Base-by-base conservation (phyloP, 2,888 invertebrate species). In the Trissoscelio sp. region DNA sequence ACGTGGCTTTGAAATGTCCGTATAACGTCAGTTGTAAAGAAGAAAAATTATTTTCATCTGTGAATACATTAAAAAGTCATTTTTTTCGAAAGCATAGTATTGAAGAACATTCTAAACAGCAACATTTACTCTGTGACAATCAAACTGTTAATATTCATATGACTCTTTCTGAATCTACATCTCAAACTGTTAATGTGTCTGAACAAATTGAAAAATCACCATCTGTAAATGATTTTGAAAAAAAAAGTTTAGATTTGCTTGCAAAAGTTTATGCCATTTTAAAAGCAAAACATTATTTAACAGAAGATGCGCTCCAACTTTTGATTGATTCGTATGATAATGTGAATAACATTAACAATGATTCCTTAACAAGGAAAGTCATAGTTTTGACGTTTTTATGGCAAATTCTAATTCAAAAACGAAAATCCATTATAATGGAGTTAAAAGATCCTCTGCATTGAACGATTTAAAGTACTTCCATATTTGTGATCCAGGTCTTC, bases 401-500 rank as follows among this genome's bases (percentile, higher is more conserved):
- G 22, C 18, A 22, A n/a, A n/a, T n/a, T n/a, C n/a, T n/a, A n/a
- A n/a, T n/a, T n/a, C n/a, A n/a, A 51, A 60, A 34, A n/a, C 12
- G 22, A 48, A 42, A 37, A 0, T 20, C 20, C 57, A 58, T 39
- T 20, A 58, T 9, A 58, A 58, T 12, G 57, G 57, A 3, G 57
- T 58, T 0, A 58, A 58, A 39, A 7, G 20, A 22, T 39, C 20
- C 0, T 58, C 57, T 37, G 1, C n/a, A 34, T 39, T 58, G n/a
- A 58, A 58, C n/a, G 12, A 58, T 5, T n/a, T 58, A 12, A 5
- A 39, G 1, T 22, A 39, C 7, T 55, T 31, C 34, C 55, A 55
- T 34, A 34, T 55, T 2, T 53, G 53, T 14, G 9, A 53, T 14
- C 9, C 64, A 44, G 87, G n/a, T n/a, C n/a, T n/a, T n/a, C n/a